A percentile compares a stretch with the other conserved stretches of the same genome.
phyloP scores from a whole-genome alignment of 2,797 vertebrate genomes.

The Cheirogaleus major region DNA sequence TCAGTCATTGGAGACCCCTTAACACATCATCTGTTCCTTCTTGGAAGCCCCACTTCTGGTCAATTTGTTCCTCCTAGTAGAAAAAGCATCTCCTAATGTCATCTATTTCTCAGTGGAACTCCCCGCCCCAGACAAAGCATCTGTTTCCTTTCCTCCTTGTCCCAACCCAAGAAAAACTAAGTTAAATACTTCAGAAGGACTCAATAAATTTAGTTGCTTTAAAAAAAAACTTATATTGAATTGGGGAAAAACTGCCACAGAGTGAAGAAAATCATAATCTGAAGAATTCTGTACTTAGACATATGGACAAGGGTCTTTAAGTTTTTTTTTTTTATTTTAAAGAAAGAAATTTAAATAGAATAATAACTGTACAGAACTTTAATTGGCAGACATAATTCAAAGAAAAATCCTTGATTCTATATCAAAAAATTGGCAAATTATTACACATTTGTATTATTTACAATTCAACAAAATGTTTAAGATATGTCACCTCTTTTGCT shows the following conservation, averaged over 20 bases:
- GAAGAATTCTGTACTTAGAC: neutral
- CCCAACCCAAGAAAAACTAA: neutral
- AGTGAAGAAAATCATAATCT: neutral
- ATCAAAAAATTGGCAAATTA: neutral
- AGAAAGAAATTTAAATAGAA: neutral
- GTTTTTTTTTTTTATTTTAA: conserved; percentile 1
- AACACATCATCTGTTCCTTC: no score
- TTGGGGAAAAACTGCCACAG: neutral
- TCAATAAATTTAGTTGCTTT: neutral
- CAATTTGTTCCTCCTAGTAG: no score
- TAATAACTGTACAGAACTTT: neutral
- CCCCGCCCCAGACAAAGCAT: no score
- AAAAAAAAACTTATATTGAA: neutral
- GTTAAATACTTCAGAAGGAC: neutral
- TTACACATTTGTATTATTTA: neutral
- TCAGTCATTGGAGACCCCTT: no score
- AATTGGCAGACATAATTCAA: neutral
- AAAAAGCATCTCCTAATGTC: no score
- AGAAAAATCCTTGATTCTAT: neutral
- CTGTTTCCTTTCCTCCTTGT: no score
- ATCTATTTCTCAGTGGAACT: no score
- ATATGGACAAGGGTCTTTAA: neutral
- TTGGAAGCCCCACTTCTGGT: no score
- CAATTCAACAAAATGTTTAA: neutral
- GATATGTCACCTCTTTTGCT: neutral